Evolutionary conservation across 92 coral and sea anemone species (phyloP).

Genomic region (Epizoanthus illoricatus): DNA sequence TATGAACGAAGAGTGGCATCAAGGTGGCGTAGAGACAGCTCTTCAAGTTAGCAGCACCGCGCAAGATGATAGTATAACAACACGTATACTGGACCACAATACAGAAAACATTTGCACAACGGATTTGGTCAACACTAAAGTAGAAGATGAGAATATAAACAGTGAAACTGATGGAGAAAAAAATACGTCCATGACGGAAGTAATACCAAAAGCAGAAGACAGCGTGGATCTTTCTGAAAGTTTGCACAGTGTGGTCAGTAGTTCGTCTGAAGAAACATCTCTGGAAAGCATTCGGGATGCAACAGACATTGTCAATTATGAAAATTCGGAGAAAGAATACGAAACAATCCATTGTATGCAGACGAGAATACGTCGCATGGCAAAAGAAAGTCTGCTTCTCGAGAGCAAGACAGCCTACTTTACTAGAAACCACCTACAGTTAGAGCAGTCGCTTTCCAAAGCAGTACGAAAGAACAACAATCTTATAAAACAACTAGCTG

Average conservation of each 20-base stretch:
- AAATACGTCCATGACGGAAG: neutral
- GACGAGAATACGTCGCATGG: conserved; percentile 55
- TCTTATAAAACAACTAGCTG: conserved; percentile 53
- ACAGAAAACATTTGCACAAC: conserved; percentile 9
- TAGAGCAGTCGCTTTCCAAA: conserved; percentile 60
- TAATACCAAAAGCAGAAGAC: neutral
- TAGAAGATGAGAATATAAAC: conserved; percentile 13
- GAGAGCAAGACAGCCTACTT: conserved; percentile 67
- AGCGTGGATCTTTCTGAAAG: neutral
- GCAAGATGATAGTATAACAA: neutral
- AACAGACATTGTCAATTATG: neutral
- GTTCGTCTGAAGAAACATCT: neutral
- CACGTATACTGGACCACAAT: neutral
- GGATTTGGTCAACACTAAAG: neutral
- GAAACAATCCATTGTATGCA: conserved; percentile 6
- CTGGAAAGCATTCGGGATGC: neutral
- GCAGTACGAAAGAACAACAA: conserved; percentile 54
- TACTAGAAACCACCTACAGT: conserved; percentile 57
- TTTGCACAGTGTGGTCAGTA: neutral
- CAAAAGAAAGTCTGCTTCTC: conserved; percentile 68
- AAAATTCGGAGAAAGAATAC: neutral
- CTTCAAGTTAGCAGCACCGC: neutral
- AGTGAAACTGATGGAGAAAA: neutral
- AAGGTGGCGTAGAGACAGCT: neutral
- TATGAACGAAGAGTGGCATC: neutral